Percentiles rank a stretch among this genome's conserved stretches.
These are phyloP conservation scores for Boloria selene DNA, from an alignment of 2,888 invertebrate genomes.

Conservation along the genomic window DNA sequence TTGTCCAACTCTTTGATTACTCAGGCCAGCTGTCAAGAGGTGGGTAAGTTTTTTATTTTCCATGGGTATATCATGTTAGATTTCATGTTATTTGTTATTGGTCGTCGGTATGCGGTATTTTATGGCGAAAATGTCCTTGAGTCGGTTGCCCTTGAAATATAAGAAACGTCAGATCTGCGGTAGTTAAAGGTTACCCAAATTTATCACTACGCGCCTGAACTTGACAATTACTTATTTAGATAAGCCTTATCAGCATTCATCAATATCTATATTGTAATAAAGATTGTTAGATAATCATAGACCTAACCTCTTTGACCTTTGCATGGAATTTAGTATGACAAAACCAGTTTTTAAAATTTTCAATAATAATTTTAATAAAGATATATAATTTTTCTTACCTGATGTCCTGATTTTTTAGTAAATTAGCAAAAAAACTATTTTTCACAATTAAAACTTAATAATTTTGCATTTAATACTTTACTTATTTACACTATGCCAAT, in stretches of 20 bases:
- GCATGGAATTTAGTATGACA: slow-evolving; percentile 4
- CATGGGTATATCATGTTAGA: slow-evolving; percentile 23
- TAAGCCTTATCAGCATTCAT: slow-evolving; percentile 17
- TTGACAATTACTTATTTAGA: slow-evolving; percentile 11
- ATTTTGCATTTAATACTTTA: background rate
- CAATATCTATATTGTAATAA: slow-evolving; percentile 22
- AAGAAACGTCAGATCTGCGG: slow-evolving; percentile 56
- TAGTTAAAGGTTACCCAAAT: slow-evolving; percentile 9
- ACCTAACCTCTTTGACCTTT: slow-evolving; percentile 69
- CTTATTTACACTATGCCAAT: slow-evolving; percentile 45
- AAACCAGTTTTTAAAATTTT: slow-evolving; percentile 12
- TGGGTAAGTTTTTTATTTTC: slow-evolving; percentile 84
- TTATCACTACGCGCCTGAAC: slow-evolving; percentile 12
- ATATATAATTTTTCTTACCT: slow-evolving; percentile 29
- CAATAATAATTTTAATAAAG: background rate
- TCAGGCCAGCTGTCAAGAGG: slow-evolving; percentile 89
- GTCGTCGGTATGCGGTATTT: slow-evolving; percentile 43
- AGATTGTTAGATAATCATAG: slow-evolving; percentile 61
- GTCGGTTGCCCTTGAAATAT: slow-evolving; percentile 70
- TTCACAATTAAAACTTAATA: background rate
- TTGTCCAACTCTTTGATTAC: slow-evolving; percentile 83
- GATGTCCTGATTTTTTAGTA: slow-evolving; percentile 16
- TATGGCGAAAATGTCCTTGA: slow-evolving; percentile 60
- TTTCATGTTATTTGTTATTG: slow-evolving; percentile 28
- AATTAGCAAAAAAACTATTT: background rate